A percentile compares a stretch with the other conserved stretches of the same genome.
These are phyloP conservation scores for Formica exsecta DNA, from an alignment of 1,140 invertebrate genomes.

Conservation along the genomic window DNA sequence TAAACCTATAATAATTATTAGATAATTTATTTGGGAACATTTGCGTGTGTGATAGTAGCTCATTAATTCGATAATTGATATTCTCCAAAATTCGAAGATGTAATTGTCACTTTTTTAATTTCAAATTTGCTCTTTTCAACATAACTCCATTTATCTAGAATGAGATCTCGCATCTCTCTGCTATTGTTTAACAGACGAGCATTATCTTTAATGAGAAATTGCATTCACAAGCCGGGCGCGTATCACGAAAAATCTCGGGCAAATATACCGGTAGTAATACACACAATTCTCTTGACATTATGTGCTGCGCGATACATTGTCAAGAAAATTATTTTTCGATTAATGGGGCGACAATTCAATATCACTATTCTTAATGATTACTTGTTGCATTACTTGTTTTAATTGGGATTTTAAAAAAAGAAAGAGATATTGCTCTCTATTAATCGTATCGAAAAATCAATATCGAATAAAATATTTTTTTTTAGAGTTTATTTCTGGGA, in stretches of 20 bases:
- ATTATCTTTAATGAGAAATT: constrained; percentile 76
- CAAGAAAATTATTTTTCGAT: constrained; percentile 43
- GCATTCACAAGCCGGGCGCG: constrained; percentile 51
- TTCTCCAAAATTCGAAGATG: not conserved
- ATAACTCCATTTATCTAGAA: constrained; percentile 1
- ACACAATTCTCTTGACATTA: constrained; percentile 49
- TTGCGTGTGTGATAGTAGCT: not conserved
- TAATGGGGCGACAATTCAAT: not conserved
- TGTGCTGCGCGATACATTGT: constrained; percentile 10
- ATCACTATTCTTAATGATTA: not conserved
- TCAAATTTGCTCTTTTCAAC: not conserved
- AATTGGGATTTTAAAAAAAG: not conserved
- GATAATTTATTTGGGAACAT: not conserved
- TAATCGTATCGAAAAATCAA: not conserved
- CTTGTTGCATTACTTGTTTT: not conserved
- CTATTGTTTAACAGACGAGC: constrained; percentile 70
- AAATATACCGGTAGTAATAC: constrained; percentile 24
- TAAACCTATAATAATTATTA: constrained; percentile 14
- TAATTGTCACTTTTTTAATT: not conserved
- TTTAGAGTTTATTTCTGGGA: not conserved
- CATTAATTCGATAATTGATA: constrained; percentile 12
- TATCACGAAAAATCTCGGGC: constrained; percentile 53
- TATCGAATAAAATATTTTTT: not conserved
- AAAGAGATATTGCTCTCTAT: not conserved
- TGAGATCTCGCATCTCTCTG: not conserved